Conservation (phyloP, 2,797 vertebrate genomes). For the Cirrhinus molitorella region DNA sequence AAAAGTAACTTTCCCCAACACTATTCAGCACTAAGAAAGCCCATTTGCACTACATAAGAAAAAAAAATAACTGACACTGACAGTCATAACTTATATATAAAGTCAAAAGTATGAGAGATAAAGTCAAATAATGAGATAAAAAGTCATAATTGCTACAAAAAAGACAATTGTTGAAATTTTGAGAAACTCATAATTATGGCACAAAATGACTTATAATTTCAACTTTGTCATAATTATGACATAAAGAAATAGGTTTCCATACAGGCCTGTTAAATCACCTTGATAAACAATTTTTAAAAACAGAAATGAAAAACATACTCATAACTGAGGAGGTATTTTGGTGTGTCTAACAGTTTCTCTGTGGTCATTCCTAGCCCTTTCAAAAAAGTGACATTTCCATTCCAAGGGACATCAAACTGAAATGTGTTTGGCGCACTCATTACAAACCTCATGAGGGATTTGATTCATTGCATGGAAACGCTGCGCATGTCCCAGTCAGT, state of each 20-base stretch:
- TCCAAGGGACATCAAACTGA: slow-evolving; percentile 28
- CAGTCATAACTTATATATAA: too few species aligned
- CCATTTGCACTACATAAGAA: too few species aligned
- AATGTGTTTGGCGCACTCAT: slow-evolving; percentile 43
- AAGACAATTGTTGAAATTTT: too few species aligned
- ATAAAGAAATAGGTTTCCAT: neutral
- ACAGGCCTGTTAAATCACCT: neutral
- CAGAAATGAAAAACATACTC: neutral
- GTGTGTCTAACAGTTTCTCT: slow-evolving; percentile 27
- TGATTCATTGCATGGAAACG: slow-evolving; percentile 45
- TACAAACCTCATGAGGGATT: slow-evolving; percentile 12
- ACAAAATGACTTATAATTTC: too few species aligned
- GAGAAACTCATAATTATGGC: too few species aligned
- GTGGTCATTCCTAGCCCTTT: slow-evolving; percentile 16
- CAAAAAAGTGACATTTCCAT: slow-evolving; percentile 22
- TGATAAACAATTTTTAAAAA: neutral
- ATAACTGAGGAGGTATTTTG: neutral
- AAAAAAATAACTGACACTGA: too few species aligned
- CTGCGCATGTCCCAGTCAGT: slow-evolving; percentile 31
- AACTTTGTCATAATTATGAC: neutral
- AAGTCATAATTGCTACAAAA: too few species aligned
- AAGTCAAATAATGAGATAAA: too few species aligned
- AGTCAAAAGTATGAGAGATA: too few species aligned
- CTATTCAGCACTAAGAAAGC: too few species aligned
- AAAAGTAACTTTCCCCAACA: too few species aligned